Conservation (phyloP, 2,113 vertebrate genomes). For the Sinocyclocheilus rhinocerous region DNA sequence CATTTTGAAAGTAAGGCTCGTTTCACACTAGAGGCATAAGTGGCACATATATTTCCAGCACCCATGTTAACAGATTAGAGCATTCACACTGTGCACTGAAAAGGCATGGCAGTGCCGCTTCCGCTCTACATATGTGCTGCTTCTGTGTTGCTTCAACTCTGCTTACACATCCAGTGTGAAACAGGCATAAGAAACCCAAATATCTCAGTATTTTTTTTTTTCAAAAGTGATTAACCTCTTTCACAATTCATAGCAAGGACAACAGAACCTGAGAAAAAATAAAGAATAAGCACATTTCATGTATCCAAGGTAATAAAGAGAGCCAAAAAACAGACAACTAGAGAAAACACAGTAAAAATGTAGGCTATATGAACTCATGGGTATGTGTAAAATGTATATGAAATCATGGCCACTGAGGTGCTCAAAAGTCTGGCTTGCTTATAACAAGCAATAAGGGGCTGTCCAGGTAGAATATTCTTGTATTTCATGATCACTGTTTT, state of each 20-base stretch:
- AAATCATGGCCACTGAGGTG: neutral
- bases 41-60: too few species aligned
- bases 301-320: neutral
- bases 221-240: slow-evolving; percentile 1
- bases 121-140: neutral
- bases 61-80: too few species aligned
- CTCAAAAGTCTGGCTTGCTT: neutral
- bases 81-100: neutral
- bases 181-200: neutral
- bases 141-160: neutral
- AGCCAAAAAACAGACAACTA: neutral
- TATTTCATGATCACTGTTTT: too few species aligned
- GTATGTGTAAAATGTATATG: neutral
- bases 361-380: neutral
- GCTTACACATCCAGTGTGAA: neutral
- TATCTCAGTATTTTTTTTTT: neutral
- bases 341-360: neutral
- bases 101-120: neutral
- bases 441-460: neutral
- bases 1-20: slow-evolving; percentile 23
- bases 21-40: neutral
- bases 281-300: neutral
- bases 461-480: too few species aligned
- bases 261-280: neutral
- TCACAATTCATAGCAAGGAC: slow-evolving; percentile 4